Evolutionary conservation across 1,140 invertebrate species (phyloP).

Genomic region (Drosophila leontia): DNA sequence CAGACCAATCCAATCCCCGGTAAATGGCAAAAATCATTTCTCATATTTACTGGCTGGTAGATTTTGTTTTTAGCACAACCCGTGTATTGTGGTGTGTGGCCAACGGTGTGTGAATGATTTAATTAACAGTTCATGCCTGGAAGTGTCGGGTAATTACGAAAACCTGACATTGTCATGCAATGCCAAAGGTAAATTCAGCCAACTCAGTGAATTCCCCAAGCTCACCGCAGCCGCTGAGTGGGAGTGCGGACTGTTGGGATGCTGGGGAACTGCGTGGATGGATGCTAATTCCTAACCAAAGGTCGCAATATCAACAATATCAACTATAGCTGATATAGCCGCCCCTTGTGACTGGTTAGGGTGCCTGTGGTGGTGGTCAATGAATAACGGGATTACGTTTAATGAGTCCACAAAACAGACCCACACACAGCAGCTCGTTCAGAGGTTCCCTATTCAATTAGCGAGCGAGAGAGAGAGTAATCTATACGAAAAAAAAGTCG

Average conservation of each 20-base stretch:
- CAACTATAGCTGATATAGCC: slow-evolving; percentile 1
- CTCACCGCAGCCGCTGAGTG: slow-evolving; percentile 5
- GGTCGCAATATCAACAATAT: slow-evolving; percentile 46
- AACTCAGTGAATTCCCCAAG: slow-evolving; percentile 31
- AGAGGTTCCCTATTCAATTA: slow-evolving; percentile 20
- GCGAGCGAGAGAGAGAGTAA: not conserved
- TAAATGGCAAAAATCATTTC: slow-evolving; percentile 16
- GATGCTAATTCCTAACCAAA: slow-evolving; percentile 40
- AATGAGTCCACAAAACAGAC: slow-evolving; percentile 44
- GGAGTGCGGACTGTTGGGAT: not conserved
- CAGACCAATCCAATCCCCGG: not conserved
- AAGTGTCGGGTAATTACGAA: slow-evolving; percentile 71
- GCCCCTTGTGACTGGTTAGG: slow-evolving; percentile 8
- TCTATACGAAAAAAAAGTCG: not conserved
- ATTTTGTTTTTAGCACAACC: slow-evolving; percentile 34
- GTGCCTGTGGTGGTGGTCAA: not conserved
- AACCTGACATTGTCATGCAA: slow-evolving; percentile 65
- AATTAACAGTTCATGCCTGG: slow-evolving; percentile 62
- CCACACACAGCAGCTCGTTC: slow-evolving; percentile 1
- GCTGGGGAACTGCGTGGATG: slow-evolving; percentile 20
- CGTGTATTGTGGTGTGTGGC: slow-evolving; percentile 8
- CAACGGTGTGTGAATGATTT: slow-evolving; percentile 66
- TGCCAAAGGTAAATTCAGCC: slow-evolving; percentile 36
- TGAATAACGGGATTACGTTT: slow-evolving; percentile 53
- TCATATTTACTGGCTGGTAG: slow-evolving; percentile 33